Base-by-base conservation (phyloP, 2,888 invertebrate genomes). In the Prionchulus punctatus region DNA sequence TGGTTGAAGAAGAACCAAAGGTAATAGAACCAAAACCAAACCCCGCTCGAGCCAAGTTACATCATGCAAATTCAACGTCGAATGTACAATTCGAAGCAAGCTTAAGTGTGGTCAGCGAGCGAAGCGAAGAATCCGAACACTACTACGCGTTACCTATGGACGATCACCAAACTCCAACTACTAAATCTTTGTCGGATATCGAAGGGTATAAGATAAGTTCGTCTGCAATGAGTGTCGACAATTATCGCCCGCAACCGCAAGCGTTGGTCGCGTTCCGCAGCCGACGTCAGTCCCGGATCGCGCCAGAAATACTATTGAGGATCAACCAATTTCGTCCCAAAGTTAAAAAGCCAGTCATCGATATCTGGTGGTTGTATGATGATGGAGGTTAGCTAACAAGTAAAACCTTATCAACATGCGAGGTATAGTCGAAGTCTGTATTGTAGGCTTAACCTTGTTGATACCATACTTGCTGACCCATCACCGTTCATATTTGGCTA, bases 351-450 rank as follows among this genome's bases (percentile, higher is more conserved):
- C 63, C 60, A 12, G 54, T 54, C 30, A 58, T 43, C 21, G 58
- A 31, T 73, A 91, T 92, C 15, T 92, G 90, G 91, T 94, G 94
- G 94, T 77, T 94, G 0, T 94, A 91, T 69, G 94, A 96, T 68
- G 94, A 94, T 68, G 94, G 70, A 30, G 70, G 69, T 21, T 31
- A 48, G 48, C 36, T 7, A 18, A 36, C 12, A 36, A 18, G 36
- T 36, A n/a, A n/a, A n/a, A n/a, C n/a, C n/a, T n/a, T n/a, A n/a
- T n/a, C n/a, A n/a, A n/a, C n/a, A n/a, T n/a, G n/a, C n/a, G n/a
- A n/a, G n/a, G n/a, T n/a, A n/a, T n/a, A n/a, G n/a, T n/a, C n/a
- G n/a, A n/a, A n/a, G 69, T n/a, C 42, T 69, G 69, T 18, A 45
- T n/a, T n/a, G n/a, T n/a, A n/a, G n/a, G n/a, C 1, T 62, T 69